These are phyloP conservation scores for Sus scrofa DNA, from an alignment of 2,113 vertebrate species.

Conservation along the genomic window DNA sequence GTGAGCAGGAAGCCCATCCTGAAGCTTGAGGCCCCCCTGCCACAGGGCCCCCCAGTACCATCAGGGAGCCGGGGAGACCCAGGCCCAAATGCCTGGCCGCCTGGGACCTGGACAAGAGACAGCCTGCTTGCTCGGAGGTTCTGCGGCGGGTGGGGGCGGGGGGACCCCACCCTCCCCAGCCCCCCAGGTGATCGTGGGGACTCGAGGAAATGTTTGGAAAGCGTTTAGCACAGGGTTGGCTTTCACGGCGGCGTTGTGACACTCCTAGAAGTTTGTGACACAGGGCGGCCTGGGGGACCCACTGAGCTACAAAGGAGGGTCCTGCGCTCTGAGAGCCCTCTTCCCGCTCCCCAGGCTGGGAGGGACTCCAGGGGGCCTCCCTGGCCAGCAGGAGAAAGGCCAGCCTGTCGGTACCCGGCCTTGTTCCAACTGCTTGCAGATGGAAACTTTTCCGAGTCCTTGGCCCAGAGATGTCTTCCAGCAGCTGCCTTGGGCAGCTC, in stretches of 20 bases:
- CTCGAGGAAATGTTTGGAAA: background rate
- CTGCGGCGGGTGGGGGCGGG: background rate
- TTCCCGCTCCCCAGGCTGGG: no score
- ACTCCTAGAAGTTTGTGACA: background rate
- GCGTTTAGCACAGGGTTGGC: no score
- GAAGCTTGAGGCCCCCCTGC: background rate
- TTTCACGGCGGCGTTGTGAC: accelerated
- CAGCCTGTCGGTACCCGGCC: background rate
- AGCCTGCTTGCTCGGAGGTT: accelerated
- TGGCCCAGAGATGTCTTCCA: background rate
- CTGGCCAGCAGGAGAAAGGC: background rate
- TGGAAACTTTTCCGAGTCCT: background rate
- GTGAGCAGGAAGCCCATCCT: background rate
- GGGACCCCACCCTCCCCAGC: background rate
- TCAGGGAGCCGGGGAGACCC: no score
- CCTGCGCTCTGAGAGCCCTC: background rate
- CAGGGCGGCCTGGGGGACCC: accelerated
- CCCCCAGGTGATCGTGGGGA: accelerated
- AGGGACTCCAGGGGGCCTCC: background rate
- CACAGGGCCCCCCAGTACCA: accelerated
- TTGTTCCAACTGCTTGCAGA: background rate
- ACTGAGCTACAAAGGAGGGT: background rate
- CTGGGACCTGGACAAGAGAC: background rate
- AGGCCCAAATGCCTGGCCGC: background rate
- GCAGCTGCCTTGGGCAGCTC: accelerated